These are phyloP conservation scores for Chromis chromis DNA, from an alignment of 2,797 vertebrate species.

Conservation along the genomic window DNA sequence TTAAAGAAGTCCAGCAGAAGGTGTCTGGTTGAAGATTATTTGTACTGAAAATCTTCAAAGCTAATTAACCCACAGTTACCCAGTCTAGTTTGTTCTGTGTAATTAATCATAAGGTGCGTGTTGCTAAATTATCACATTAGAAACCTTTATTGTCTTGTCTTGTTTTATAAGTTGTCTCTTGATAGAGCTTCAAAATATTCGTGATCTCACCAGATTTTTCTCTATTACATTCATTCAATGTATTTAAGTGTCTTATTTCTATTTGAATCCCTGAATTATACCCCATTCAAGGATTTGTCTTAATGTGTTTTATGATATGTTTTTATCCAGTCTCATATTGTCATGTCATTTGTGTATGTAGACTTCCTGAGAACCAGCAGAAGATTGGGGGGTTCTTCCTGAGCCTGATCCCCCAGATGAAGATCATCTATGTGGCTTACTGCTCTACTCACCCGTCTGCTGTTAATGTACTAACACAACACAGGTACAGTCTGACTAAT, in stretches of 20 bases:
- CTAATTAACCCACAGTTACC: neutral
- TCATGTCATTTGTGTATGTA: constrained; percentile 59
- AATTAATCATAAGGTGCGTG: neutral
- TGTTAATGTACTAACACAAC: constrained; percentile 93
- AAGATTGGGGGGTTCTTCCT: constrained; percentile 95
- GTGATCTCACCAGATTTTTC: no score
- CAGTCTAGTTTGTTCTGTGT: neutral
- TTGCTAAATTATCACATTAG: neutral
- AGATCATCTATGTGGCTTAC: constrained; percentile 90
- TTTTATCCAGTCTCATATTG: neutral
- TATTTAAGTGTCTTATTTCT: neutral
- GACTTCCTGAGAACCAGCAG: constrained; percentile 94
- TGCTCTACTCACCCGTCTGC: constrained; percentile 97
- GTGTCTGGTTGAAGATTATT: no score
- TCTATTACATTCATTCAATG: no score
- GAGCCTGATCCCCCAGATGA: constrained; percentile 92
- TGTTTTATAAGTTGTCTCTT: no score
- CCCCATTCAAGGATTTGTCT: neutral
- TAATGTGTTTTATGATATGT: neutral
- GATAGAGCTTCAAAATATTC: no score
- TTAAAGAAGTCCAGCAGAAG: neutral
- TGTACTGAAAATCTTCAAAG: neutral
- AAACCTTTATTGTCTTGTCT: neutral
- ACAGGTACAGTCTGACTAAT: constrained; percentile 84
- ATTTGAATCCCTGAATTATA: neutral